Conservation (phyloP, 2,113 vertebrate species). For the Axis porcinus region DNA sequence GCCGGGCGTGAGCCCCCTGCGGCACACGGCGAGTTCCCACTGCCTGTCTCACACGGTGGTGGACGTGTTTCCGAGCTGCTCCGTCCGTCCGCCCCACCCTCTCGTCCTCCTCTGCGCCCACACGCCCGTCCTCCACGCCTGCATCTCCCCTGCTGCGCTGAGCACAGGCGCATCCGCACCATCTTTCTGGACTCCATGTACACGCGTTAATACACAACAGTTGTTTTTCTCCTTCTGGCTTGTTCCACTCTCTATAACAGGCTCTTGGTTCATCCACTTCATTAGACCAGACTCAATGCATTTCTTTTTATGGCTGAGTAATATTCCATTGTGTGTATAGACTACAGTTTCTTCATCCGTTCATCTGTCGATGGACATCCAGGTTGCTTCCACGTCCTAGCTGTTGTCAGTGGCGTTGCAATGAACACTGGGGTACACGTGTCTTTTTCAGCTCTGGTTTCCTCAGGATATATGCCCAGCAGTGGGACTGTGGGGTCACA, state of each 20-base stretch:
- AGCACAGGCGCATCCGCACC: neutral
- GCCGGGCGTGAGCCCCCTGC: fast-evolving
- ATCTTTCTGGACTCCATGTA: neutral
- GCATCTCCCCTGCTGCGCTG: neutral
- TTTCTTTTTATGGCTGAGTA: neutral
- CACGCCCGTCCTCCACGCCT: too few relatives aligned
- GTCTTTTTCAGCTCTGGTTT: neutral
- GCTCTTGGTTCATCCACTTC: neutral
- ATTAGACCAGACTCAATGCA: neutral
- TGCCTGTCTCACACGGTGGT: neutral
- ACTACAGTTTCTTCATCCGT: neutral
- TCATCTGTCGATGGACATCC: neutral
- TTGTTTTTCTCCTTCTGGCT: neutral
- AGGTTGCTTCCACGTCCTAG: neutral
- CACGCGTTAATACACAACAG: fast-evolving
- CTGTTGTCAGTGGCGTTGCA: fast-evolving
- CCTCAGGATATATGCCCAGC: neutral
- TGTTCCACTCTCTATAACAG: fast-evolving
- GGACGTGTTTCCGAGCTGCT: fast-evolving
- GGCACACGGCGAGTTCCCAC: too few relatives aligned
- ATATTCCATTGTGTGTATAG: fast-evolving
- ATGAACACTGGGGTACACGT: neutral
- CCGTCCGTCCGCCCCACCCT: too few relatives aligned
- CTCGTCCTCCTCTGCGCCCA: too few relatives aligned
- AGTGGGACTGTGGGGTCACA: neutral